Conservation (phyloP, 1,140 invertebrate species). For the Drosophila quadrilineata region DNA sequence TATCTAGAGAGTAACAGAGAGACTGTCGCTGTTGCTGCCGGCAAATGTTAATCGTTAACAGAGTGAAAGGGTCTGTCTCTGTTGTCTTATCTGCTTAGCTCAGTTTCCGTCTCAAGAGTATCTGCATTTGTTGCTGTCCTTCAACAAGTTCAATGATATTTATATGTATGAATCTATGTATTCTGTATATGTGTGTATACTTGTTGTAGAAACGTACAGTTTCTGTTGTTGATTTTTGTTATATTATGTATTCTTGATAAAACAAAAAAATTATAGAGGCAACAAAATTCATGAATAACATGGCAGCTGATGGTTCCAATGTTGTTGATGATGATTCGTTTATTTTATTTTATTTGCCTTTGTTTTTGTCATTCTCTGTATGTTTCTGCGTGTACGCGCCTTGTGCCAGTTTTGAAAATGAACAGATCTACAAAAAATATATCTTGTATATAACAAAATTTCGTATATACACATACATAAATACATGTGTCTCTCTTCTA, state of each 20-base stretch:
- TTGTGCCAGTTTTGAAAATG: slow-evolving; percentile 37
- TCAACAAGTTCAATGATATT: slow-evolving; percentile 71
- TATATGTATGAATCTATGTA: too few species aligned
- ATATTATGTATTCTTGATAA: slow-evolving; percentile 43
- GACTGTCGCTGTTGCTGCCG: neutral
- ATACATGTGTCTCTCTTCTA: neutral
- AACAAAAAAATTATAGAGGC: too few species aligned
- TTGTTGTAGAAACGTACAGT: neutral
- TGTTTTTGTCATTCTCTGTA: slow-evolving; percentile 4
- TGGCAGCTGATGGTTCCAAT: neutral
- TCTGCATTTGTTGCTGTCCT: slow-evolving; percentile 42
- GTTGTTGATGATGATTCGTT: slow-evolving; percentile 1
- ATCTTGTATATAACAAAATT: too few species aligned
- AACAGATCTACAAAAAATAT: too few species aligned
- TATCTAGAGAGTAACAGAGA: neutral
- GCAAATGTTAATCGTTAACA: slow-evolving; percentile 1
- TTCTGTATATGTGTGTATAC: too few species aligned
- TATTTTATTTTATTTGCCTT: slow-evolving; percentile 14
- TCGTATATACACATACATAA: neutral
- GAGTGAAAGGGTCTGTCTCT: neutral
- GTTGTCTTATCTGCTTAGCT: slow-evolving; percentile 3
- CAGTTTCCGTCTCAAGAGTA: too few species aligned
- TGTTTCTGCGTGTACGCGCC: slow-evolving; percentile 33
- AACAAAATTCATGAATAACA: neutral
- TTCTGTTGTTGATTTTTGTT: slow-evolving; percentile 34